Percentiles rank a stretch among this genome's conserved stretches.
phyloP scores from a whole-genome alignment of 2,113 vertebrate species.

The Butorides virescens region DNA sequence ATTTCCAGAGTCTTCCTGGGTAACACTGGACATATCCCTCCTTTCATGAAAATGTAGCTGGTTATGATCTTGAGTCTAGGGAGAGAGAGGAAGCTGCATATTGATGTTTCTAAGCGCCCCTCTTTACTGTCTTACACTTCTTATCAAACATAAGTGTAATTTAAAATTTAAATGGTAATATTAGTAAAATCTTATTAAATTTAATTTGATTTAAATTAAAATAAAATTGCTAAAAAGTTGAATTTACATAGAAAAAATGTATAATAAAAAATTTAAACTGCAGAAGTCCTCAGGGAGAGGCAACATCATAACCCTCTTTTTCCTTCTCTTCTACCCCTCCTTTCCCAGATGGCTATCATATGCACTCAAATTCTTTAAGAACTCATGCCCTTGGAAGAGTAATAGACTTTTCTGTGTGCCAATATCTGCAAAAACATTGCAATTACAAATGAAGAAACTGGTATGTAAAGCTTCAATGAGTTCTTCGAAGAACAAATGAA shows the following conservation, averaged over 20 bases:
- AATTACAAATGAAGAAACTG: not conserved
- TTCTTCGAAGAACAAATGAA: slow-evolving; percentile 13
- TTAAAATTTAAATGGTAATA: not conserved
- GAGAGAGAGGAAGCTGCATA: not conserved
- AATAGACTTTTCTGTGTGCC: not conserved
- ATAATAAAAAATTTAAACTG: slow-evolving; percentile 6
- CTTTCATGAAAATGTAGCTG: not conserved
- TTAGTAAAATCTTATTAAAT: not conserved
- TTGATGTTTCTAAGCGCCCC: not conserved
- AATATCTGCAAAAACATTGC: not conserved
- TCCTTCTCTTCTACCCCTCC: not conserved
- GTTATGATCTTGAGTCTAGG: not conserved
- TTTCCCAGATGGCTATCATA: not conserved
- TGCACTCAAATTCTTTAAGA: not conserved
- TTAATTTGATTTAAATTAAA: not conserved
- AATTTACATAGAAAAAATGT: not conserved
- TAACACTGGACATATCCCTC: not conserved
- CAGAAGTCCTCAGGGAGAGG: not conserved
- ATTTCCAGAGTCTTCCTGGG: slow-evolving; percentile 12
- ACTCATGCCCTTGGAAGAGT: not conserved
- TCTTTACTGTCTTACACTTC: not conserved
- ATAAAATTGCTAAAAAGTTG: not conserved
- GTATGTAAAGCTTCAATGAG: not conserved
- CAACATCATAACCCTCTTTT: not conserved
- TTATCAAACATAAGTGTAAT: not conserved